Base-by-base conservation (phyloP, 2,888 invertebrate genomes). In the Neria commutata region DNA sequence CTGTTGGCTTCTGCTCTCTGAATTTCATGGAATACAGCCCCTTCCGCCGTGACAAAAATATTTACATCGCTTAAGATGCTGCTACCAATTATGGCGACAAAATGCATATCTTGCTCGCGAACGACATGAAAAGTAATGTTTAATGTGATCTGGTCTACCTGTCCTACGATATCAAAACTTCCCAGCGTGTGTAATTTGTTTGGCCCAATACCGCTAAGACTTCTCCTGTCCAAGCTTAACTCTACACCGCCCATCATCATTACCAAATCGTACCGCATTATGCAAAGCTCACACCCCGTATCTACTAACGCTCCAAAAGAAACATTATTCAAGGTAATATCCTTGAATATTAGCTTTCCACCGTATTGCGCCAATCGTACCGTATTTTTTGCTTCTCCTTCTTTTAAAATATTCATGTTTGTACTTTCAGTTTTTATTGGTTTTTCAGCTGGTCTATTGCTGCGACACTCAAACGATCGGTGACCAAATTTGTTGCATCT, bases 51-150 rank as follows among this genome's bases (percentile, higher is more conserved):
- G 5, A 58, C 40, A 4, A 17, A 5, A 3, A 55, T 16, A 34
- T 54, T 45, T 1, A 58, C 52, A 2, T 42, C 11, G 3, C 26
- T 58, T 14, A 61, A 16, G 1, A 61, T 21, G 11, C 25, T 54
- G 16, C 54, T 58, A 1, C 57, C 61, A 11, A 61, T 57, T 2
- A 61, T 57, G 1, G 52, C 57, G 8, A 54, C 42, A 45, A 56
- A 60, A 10, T 45, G 49, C 1, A 58, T 55, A 14, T 58, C 55
- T 1, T n/a, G 17, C 11, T 42, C 52, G 3, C 29, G 23, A 4
- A 56, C 53, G 2, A 56, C 56, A 21, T 56, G 61, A 16, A 61
- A 61, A 10, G 10, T 33, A 19, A 60, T 40, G 14, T n/a, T 3
- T 14, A 61, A n/a, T 1, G 45, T 26, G 8, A 52, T 16, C 11